Conservation (phyloP, 2,888 invertebrate species). For the Hypsopygia costalis region DNA sequence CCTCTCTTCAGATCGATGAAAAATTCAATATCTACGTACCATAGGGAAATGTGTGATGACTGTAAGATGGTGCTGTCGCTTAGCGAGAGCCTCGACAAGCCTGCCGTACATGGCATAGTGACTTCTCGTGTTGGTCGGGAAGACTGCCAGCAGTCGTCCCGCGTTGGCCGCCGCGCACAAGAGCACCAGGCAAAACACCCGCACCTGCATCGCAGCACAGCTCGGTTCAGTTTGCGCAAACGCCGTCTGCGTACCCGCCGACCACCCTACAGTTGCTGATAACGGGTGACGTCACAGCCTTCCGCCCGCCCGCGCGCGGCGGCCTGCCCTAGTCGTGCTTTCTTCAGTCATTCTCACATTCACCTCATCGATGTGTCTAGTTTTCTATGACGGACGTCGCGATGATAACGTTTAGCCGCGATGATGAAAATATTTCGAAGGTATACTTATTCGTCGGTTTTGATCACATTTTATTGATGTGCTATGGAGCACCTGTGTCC, state of each 20-base stretch:
- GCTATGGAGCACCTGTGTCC: no score
- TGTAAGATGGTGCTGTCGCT: slow-evolving; percentile 62
- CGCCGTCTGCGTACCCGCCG: slow-evolving; percentile 23
- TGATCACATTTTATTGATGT: no score
- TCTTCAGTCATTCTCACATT: slow-evolving; percentile 20
- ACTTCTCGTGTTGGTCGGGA: slow-evolving; percentile 76
- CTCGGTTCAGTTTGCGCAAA: slow-evolving; percentile 46
- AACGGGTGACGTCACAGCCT: slow-evolving; percentile 37
- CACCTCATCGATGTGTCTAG: slow-evolving; percentile 13
- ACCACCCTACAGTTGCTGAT: slow-evolving; percentile 29
- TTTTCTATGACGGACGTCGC: slow-evolving; percentile 9
- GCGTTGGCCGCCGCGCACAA: slow-evolving; percentile 42
- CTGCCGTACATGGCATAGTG: slow-evolving; percentile 77
- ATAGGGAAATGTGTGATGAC: slow-evolving; percentile 70
- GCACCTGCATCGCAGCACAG: slow-evolving; percentile 66
- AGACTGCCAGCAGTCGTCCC: slow-evolving; percentile 65
- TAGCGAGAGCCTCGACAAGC: slow-evolving; percentile 64
- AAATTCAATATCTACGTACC: slow-evolving; percentile 45
- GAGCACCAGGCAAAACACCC: slow-evolving; percentile 43
- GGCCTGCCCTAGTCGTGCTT: slow-evolving; percentile 19
- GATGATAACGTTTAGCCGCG: not conserved
- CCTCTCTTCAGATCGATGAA: not conserved
- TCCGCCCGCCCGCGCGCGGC: slow-evolving; percentile 15
- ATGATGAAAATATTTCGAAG: not conserved
- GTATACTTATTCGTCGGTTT: no score